phyloP scores from a whole-genome alignment of 2,113 vertebrate species.

The Patagioenas fasciata region DNA sequence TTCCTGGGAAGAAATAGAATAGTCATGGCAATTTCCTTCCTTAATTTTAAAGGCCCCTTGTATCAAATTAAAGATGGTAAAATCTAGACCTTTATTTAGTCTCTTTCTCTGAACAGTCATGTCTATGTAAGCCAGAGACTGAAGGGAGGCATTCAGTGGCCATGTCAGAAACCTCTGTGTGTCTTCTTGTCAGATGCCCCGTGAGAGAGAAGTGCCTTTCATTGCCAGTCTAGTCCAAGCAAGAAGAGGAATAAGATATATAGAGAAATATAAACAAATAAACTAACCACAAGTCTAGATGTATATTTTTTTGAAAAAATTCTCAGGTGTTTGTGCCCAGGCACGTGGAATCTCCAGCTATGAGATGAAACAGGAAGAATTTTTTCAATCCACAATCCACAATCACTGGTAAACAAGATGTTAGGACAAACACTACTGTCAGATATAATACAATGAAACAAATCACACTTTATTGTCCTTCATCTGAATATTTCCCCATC shows the following conservation, averaged over 20 bases:
- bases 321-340: neutral
- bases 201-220: constrained; percentile 2
- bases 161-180: constrained; percentile 4
- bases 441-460: constrained; percentile 18
- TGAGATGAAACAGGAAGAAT: neutral
- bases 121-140: constrained; percentile 10
- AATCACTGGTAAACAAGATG: neutral
- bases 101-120: neutral
- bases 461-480: constrained; percentile 9
- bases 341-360: neutral
- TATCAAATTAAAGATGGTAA: neutral
- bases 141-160: constrained; percentile 45
- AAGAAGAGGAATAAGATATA: neutral
- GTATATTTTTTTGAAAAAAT: neutral
- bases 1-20: neutral
- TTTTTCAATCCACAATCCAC: neutral
- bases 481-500: neutral
- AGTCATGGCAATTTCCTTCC: neutral
- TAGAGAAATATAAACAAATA: constrained; percentile 36
- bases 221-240: neutral
- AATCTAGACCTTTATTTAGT: constrained; percentile 48
- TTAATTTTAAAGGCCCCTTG: neutral
- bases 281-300: neutral
- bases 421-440: neutral
- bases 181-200: neutral